Evolutionary conservation across 2,113 vertebrate genomes (phyloP), one percentile per base, ranked within the genome.

Genomic region (Pycnonotus jocosus): DNA sequence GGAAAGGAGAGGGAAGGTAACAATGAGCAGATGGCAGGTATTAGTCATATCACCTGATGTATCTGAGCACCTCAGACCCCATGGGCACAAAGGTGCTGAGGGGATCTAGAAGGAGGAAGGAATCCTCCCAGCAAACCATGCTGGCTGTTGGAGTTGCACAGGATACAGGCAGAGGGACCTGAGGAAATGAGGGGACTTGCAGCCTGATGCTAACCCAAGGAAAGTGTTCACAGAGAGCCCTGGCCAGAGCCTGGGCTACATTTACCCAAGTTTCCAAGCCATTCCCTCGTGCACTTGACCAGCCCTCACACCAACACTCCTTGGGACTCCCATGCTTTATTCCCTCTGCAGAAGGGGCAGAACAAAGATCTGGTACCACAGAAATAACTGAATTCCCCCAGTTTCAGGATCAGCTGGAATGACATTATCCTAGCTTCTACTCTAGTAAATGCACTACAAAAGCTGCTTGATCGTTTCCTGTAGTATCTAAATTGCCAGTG

Each of bases 21-120:
- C 79, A 50, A 31, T 11, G 72, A 93, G 62, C 88, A 95, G 91
- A 88, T 93, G 91, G 86, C 90, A 92, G 58, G 42, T 95, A 70
- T 97, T 93, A 97, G 74, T 88, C 90, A 94, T 16, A 11, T 86
- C 92, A 73, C 86, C 82, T 94, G 45, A 92, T 88, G 12, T 17
- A 88, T 90, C 79, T 86, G 68, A 47, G 62, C 76, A 70, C 60
- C 79, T 88, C 27, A 61, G 79, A 66, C 16, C 7, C n/a, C 65
- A 10, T 42, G 8, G 5, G n/a, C 54, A n/a, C 79, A 74, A 10
- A 88, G 83, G 76, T 88, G 51, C 35, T 70, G 56, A 30, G 86
- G 50, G 44, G 78, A 33, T 44, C 33, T 19, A 9, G n/a, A 57
- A 23, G 79, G 38, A 57, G 27, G 45, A 56, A n/a, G 48, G 58